These are phyloP conservation scores for Diorhabda sublineata DNA, from an alignment of 1,140 invertebrate species.

Conservation along the genomic window DNA sequence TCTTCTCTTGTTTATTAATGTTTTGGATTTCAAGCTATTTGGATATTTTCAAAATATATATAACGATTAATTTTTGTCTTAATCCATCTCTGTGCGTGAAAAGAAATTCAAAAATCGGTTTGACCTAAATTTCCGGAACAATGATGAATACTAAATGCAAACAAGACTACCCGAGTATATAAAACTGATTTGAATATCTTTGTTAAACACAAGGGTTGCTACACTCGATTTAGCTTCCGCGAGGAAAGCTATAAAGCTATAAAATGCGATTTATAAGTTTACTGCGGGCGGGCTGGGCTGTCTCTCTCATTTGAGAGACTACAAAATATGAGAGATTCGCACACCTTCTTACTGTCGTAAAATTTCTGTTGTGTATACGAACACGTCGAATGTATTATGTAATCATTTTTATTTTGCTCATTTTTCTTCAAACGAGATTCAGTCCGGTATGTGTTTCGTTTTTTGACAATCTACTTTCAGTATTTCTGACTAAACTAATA, in stretches of 20 bases:
- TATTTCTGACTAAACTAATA: too few species aligned
- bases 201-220: slow-evolving; percentile 36
- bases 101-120: slow-evolving; percentile 24
- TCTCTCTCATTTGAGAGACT: slow-evolving; percentile 39
- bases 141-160: slow-evolving; percentile 4
- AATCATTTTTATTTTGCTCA: slow-evolving; percentile 31
- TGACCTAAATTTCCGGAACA: slow-evolving; percentile 22
- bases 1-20: too few species aligned
- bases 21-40: too few species aligned
- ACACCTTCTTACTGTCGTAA: not conserved
- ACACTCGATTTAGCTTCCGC: slow-evolving; percentile 39
- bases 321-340: slow-evolving; percentile 32
- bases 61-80: too few species aligned
- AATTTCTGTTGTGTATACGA: slow-evolving; percentile 12
- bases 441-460: too few species aligned
- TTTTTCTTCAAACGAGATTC: slow-evolving; percentile 11
- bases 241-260: slow-evolving; percentile 45
- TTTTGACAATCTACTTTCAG: too few species aligned
- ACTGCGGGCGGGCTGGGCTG: slow-evolving; percentile 35
- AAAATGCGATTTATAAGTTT: slow-evolving; percentile 48
- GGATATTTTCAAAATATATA: too few species aligned
- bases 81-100: not conserved
- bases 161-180: slow-evolving; percentile 17
- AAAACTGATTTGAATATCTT: slow-evolving; percentile 37
- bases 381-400: slow-evolving; percentile 33